phyloP scores from a whole-genome alignment of 2,797 vertebrate genomes.

The Avahi laniger region DNA sequence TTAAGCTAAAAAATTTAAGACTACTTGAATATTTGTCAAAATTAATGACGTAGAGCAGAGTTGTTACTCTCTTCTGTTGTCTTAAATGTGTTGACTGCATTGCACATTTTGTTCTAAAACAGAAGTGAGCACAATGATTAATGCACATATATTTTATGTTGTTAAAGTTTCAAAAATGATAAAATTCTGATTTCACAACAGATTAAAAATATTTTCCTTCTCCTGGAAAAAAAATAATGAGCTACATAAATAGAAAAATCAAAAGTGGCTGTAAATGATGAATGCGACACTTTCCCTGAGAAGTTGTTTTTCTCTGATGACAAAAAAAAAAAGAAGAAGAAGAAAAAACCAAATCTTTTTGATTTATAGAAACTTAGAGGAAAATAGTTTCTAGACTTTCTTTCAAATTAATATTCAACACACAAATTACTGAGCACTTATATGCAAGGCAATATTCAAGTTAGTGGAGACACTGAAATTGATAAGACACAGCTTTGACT shows the following conservation, averaged over 20 bases:
- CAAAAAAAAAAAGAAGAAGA: constrained; percentile 57
- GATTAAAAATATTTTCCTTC: constrained; percentile 76
- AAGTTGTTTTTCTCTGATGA: constrained; percentile 73
- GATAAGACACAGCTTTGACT: neutral
- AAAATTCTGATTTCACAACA: constrained; percentile 66
- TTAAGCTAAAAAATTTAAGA: constrained; percentile 56
- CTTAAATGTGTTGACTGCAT: constrained; percentile 56
- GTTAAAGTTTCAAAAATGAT: constrained; percentile 72
- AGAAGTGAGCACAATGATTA: constrained; percentile 74
- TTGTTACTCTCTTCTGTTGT: constrained; percentile 69
- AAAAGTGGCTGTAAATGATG: constrained; percentile 69
- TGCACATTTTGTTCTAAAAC: constrained; percentile 72
- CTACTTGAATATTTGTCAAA: constrained; percentile 81
- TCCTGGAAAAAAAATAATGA: constrained; percentile 75
- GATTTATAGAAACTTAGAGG: neutral
- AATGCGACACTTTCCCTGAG: constrained; percentile 40
- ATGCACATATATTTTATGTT: constrained; percentile 60
- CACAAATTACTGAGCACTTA: neutral
- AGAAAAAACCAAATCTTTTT: constrained; percentile 38
- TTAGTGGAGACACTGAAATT: constrained; percentile 1
- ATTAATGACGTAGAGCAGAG: constrained; percentile 77
- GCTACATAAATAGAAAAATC: constrained; percentile 78
- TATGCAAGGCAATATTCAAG: neutral
- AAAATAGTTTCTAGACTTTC: neutral
- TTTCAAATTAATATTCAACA: neutral